Base-by-base conservation (phyloP, 2,888 invertebrate genomes). In the Platypus cylindrus region DNA sequence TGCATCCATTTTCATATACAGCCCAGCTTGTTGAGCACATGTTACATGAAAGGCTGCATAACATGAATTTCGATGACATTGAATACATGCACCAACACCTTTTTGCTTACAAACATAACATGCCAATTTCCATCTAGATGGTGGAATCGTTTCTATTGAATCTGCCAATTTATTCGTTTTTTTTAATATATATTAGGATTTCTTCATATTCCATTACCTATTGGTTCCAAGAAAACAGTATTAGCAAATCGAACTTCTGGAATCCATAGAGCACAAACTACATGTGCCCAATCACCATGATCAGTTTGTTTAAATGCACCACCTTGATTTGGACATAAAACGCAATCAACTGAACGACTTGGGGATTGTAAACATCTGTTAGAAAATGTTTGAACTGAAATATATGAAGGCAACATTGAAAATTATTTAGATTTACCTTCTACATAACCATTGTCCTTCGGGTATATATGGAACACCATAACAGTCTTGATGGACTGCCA, bases 271-370 rank as follows among this genome's bases (percentile, higher is more conserved):
- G 97, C 97, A 60, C 98, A 98, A 0, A 95, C 90, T 2, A 98
- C 97, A 59, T 98, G 98, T 1, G 94, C 95, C 98, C 98, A 98
- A 1, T 85, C 80, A 1, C 84, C 74, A 52, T 87, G 78, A 59
- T 94, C 94, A 0, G 95, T 94, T 64, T 95, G 95, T 62, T 99
- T 99, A 59, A 98, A 95, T 17, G 98, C 98, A 34, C 98, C 98
- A 33, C 93, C 93, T 51, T 87, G 83, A 57, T 97, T 95, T 0
- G 98, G 97, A 58, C 98, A 98, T 1, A 99, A 69, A n/a, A 87
- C 89, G 63, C 98, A 99, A 56, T 90, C 86, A 0, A 98, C 97
- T 1, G 94, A 82, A 34, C 90, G 68, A 7, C 93, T 94, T 0
- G 98, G 98, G 3, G 94, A 94, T 54, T 97, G 90, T 8, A 97